Base-by-base conservation (phyloP, 1,140 invertebrate genomes). In the Lanistes nyassanus region DNA sequence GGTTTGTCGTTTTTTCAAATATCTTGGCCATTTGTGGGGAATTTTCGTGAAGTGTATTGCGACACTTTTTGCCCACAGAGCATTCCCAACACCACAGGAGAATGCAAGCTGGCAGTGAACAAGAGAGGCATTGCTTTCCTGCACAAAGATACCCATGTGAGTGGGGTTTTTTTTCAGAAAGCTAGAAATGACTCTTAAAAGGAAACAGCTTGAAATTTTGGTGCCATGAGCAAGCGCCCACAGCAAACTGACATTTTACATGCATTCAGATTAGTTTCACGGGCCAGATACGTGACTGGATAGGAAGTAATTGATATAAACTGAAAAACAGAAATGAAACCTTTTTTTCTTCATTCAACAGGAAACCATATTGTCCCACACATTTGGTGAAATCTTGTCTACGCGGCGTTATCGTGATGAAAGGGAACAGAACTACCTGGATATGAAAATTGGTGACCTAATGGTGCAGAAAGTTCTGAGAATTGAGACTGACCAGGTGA, bases 391-490 rank as follows among this genome's bases (percentile, higher is more conserved):
- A 86, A 95, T 99, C 58, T 97, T 99, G 84, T 98, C 96, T 55
- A 98, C 97, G 1, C 91, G 97, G 74, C 97, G 98, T 91, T 95
- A 97, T 58, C 92, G 92, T 79, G 96, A 95, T 0, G 97, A 98
- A 85, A 95, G 97, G 87, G 96, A 96, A 39, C 94, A 95, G 1
- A 92, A 98, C 65, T 99, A 96, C 88, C 90, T 99, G 86, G 97
- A 99, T 90, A 95, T 99, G 94, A 98, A 98, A 90, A 95, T 96
- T 86, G 97, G 97, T 29, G 98, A 98, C 87, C 90, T 99, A 80
- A 95, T 98, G 93, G 95, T 97, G 85, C 96, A 98, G 90, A 92
- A 96, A 77, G 97, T 99, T 76, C 97, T 97, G 34, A 92, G 97
- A 81, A 93, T 99, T 75, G 97, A 99, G 88, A 98, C 97, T 3